Percentiles rank a stretch among this genome's conserved stretches.
These are phyloP conservation scores for Chironomus riparius DNA, from an alignment of 2,888 invertebrate genomes.

Conservation along the genomic window DNA sequence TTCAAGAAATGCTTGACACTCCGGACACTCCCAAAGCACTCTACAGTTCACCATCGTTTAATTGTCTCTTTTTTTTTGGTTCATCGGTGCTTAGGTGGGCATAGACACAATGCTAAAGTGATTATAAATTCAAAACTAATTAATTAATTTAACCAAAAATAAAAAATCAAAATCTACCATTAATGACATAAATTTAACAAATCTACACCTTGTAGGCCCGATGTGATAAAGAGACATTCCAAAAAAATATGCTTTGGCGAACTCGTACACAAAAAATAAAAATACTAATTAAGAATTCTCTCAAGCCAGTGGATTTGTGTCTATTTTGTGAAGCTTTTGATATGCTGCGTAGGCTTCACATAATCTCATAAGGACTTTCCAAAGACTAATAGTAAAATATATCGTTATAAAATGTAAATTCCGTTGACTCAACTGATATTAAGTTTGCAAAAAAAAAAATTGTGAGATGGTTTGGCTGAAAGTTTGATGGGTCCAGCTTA, in stretches of 20 bases:
- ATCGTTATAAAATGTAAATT: neutral
- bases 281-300: neutral
- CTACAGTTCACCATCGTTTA: neutral
- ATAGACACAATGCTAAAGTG: neutral
- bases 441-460: neutral
- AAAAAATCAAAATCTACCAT: neutral
- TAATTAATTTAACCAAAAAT: neutral
- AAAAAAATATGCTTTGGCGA: neutral
- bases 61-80: too few species aligned
- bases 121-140: neutral
- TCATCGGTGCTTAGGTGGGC: neutral
- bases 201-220: neutral
- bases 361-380: conserved; percentile 3
- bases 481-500: too few species aligned
- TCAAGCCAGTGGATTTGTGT: neutral
- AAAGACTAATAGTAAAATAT: neutral
- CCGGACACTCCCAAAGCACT: neutral
- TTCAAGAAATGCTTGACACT: neutral
- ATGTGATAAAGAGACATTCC: neutral
- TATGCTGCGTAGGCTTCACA: neutral
- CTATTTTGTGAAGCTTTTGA: neutral
- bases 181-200: conserved; percentile 6
- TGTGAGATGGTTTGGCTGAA: too few species aligned
- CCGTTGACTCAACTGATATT: neutral
- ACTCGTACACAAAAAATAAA: neutral